A percentile compares a stretch with the other conserved stretches of the same genome.
Evolutionary conservation across 2,888 invertebrate species (phyloP).

Genomic region (Didymodactylos carnosus): DNA sequence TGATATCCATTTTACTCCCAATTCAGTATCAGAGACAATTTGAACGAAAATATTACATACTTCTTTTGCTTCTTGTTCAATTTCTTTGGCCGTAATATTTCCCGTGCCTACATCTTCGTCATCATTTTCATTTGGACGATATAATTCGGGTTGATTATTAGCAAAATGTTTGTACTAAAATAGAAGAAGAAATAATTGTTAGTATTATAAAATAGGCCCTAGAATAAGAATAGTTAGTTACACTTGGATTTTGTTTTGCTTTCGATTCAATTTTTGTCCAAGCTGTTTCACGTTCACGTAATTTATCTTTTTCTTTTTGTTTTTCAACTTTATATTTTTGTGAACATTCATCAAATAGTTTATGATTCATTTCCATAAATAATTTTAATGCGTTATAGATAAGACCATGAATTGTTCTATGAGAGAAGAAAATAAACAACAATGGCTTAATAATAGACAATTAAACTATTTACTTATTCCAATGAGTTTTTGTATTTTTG

Average conservation of each 20-base stretch:
- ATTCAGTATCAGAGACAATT: too few relatives aligned
- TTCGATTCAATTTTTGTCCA: constrained; percentile 66
- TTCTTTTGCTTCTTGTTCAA: constrained; percentile 57
- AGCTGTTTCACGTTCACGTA: constrained; percentile 61
- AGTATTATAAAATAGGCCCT: not conserved
- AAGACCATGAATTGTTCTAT: constrained; percentile 71
- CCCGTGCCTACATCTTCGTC: not conserved
- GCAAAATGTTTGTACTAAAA: not conserved
- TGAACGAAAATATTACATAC: too few relatives aligned
- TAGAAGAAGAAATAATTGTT: not conserved
- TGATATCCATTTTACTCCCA: too few relatives aligned
- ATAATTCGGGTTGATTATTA: not conserved
- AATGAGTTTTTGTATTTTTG: constrained; percentile 95
- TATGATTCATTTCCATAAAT: constrained; percentile 99
- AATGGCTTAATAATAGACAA: not conserved
- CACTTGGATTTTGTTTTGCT: constrained; percentile 52
- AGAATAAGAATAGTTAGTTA: constrained; percentile 16
- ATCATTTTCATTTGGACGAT: not conserved
- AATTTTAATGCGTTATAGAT: constrained; percentile 98
- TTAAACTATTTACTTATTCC: constrained; percentile 57
- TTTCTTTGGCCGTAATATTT: constrained; percentile 38
- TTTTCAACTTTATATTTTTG: constrained; percentile 13
- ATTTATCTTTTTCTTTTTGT: constrained; percentile 52
- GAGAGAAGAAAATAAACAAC: not conserved
- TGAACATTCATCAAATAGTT: constrained; percentile 69